Base-by-base conservation (phyloP, 2,888 invertebrate species). In the Cristatella mucedo region DNA sequence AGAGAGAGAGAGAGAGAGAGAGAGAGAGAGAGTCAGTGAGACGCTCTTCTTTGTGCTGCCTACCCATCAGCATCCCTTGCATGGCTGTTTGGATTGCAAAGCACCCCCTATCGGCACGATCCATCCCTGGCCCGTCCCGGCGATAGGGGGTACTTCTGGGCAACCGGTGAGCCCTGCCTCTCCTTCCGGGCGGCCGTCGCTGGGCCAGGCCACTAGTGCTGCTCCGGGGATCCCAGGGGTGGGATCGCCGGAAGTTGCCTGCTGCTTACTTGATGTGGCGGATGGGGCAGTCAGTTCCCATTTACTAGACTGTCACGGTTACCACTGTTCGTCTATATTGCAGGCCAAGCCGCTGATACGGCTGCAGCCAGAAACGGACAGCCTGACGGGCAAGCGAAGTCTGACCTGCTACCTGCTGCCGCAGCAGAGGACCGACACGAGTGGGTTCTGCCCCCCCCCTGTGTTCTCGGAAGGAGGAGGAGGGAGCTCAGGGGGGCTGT, bases 391-490 rank as follows among this genome's bases (percentile, higher is more conserved):
- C 52, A 51, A 57, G 29, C 76, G 79, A 68, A 79, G 83, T 42
- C 72, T 89, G 43, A 85, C 87, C 46, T 89, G 87, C 68, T 85
- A 84, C 61, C 77, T 91, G 67, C 73, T 91, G 56, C 91, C 89
- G 26, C 89, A 91, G 72, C 75, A 65, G 46, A 55, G 59, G 13
- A 22, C 44, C 19, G 44, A 48, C 19, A n/a, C n/a, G n/a, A n/a
- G n/a, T n/a, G n/a, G n/a, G n/a, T n/a, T n/a, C n/a, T n/a, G n/a
- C n/a, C n/a, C n/a, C n/a, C n/a, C n/a, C n/a, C n/a, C n/a, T n/a
- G n/a, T n/a, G n/a, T n/a, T n/a, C n/a, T n/a, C n/a, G n/a, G n/a
- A n/a, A n/a, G n/a, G n/a, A n/a, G n/a, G n/a, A n/a, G n/a, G n/a
- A n/a, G n/a, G n/a, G n/a, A n/a, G n/a, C n/a, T n/a, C n/a, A n/a